Conservation (phyloP, 2,113 vertebrate species). For the Rynchops niger region DNA sequence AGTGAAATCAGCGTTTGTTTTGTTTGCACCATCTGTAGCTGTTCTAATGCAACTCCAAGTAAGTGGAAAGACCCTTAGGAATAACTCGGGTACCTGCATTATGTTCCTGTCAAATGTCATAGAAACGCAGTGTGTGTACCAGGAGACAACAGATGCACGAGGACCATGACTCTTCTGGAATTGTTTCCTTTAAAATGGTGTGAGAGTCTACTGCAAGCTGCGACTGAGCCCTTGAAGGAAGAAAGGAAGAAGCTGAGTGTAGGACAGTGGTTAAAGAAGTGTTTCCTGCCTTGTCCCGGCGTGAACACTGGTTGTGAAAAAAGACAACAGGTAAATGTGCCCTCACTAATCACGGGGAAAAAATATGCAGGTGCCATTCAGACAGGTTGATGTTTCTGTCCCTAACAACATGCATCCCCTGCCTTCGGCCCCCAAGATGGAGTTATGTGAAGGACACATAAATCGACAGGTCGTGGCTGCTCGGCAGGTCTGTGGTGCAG, state of each 20-base stretch:
- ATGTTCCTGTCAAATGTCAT: not conserved
- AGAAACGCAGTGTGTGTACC: not conserved
- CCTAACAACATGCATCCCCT: fast-evolving
- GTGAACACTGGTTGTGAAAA: not conserved
- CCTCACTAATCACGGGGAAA: fast-evolving
- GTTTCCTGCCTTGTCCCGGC: not conserved
- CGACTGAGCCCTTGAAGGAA: not conserved
- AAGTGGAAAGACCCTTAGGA: not conserved
- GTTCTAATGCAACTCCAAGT: not conserved
- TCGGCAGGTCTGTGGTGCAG: not conserved
- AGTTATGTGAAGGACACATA: not conserved
- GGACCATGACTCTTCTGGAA: not conserved
- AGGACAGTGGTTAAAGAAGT: not conserved
- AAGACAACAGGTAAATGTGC: not conserved
- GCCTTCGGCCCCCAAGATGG: not conserved
- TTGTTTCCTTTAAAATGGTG: not conserved
- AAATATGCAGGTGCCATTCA: fast-evolving
- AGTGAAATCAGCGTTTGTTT: not conserved
- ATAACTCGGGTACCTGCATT: not conserved
- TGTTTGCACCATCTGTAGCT: not conserved
- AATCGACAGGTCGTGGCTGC: not conserved
- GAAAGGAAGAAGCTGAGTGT: not conserved
- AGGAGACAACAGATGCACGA: not conserved
- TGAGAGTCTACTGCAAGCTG: not conserved
- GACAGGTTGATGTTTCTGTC: not conserved